Conservation (phyloP, 2,797 vertebrate species). For the Triplophysa bombifrons region DNA sequence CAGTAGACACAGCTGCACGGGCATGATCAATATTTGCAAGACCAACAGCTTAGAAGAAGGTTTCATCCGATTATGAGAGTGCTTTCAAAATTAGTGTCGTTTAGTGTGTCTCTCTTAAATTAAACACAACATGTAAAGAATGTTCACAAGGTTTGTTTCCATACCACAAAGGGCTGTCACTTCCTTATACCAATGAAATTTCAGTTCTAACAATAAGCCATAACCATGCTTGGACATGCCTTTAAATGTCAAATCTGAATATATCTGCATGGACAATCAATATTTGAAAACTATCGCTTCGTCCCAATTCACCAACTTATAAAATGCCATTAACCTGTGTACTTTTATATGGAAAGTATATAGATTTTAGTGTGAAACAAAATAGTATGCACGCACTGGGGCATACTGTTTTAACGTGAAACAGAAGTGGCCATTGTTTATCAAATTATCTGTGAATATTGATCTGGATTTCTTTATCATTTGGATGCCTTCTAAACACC, state of each 20-base stretch:
- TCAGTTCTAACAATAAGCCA: no score
- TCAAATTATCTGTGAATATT: not conserved
- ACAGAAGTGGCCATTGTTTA: no score
- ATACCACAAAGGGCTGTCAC: no score
- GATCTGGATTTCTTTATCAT: not conserved
- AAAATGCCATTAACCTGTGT: no score
- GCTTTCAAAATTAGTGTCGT: not conserved
- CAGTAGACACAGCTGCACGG: not conserved
- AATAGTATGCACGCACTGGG: no score
- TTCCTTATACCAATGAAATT: no score
- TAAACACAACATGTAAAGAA: not conserved
- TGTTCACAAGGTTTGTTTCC: no score
- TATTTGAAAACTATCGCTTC: not conserved
- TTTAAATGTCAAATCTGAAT: not conserved
- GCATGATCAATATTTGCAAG: not conserved
- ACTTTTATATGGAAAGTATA: no score
- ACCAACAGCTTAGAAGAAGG: not conserved
- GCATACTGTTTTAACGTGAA: no score
- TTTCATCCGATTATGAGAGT: not conserved
- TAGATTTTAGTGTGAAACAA: no score
- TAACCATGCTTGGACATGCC: no score
- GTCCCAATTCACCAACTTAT: no score
- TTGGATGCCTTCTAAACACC: not conserved
- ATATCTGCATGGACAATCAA: not conserved
- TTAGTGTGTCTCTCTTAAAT: not conserved